Percentiles rank a stretch among this genome's conserved stretches.
Evolutionary conservation across 2,888 invertebrate genomes (phyloP).

Genomic region (Amphipyra berbera): DNA sequence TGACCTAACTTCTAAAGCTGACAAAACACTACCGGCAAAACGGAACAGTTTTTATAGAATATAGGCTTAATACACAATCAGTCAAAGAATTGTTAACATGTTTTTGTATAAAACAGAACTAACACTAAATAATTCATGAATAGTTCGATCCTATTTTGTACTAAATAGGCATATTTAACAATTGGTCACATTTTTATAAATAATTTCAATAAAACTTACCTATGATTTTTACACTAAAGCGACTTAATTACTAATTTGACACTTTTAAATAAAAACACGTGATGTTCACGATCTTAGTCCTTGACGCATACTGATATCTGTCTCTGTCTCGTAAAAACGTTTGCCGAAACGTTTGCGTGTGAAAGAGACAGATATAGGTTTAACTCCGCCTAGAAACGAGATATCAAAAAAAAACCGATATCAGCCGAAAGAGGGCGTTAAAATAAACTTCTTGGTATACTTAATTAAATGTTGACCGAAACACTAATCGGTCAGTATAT

Average conservation of each 20-base stretch:
- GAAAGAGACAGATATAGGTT: conserved; percentile 14
- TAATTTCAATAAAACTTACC: conserved; percentile 16
- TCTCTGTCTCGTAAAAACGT: conserved; percentile 19
- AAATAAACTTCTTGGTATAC: conserved; percentile 19
- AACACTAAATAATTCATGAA: conserved; percentile 12
- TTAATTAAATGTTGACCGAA: conserved; percentile 14
- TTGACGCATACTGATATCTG: conserved; percentile 14
- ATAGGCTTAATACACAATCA: conserved; percentile 15
- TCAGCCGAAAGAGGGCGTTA: conserved; percentile 18
- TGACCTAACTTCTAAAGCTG: conserved; percentile 10
- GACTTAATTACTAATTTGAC: conserved; percentile 12
- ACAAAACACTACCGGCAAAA: conserved; percentile 10
- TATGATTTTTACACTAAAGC: conserved; percentile 10
- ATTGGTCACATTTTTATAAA: conserved; percentile 8
- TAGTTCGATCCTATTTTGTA: conserved; percentile 2
- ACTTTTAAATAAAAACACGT: conserved; percentile 8
- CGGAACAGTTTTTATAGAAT: conserved; percentile 7
- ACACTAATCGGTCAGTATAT: conserved; percentile 19
- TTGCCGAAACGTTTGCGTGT: conserved; percentile 16
- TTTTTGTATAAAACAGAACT: conserved; percentile 14
- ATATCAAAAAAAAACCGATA: conserved; percentile 16
- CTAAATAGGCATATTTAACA: conserved; percentile 13
- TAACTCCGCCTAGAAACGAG: conserved; percentile 11
- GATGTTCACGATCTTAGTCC: conserved; percentile 6
- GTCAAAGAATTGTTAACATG: conserved; percentile 7